These are phyloP conservation scores for Nylanderia fulva DNA, from an alignment of 1,140 invertebrate species.

Conservation along the genomic window DNA sequence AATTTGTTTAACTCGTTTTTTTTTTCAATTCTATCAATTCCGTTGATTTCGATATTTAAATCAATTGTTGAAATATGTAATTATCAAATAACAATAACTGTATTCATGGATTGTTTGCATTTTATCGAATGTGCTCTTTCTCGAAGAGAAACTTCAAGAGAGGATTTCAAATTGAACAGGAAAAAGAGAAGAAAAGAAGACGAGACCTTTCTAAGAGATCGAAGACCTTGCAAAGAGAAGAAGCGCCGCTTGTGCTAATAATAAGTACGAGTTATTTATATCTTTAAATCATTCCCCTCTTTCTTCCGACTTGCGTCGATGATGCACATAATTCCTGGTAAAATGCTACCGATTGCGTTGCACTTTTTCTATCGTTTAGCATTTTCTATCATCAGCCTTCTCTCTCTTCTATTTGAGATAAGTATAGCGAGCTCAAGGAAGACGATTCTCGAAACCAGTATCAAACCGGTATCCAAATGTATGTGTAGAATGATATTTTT, in stretches of 20 bases:
- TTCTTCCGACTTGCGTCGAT: background rate
- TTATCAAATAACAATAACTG: background rate
- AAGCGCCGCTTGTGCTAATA: slow-evolving; percentile 41
- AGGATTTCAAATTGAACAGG: slow-evolving; percentile 1
- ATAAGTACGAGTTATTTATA: slow-evolving; percentile 52
- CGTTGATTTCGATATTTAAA: background rate
- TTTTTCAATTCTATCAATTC: background rate
- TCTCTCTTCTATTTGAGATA: slow-evolving; percentile 34
- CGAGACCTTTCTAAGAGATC: slow-evolving; percentile 8
- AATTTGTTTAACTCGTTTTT: background rate
- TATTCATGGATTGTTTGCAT: background rate
- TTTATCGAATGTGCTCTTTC: background rate
- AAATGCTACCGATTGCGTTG: slow-evolving; percentile 19
- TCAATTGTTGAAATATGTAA: background rate
- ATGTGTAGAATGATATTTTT: slow-evolving; percentile 66
- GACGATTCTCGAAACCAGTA: slow-evolving; percentile 60
- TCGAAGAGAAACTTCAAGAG: too few species aligned
- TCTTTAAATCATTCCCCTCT: slow-evolving; percentile 31
- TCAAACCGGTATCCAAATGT: slow-evolving; percentile 53
- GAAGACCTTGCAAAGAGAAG: slow-evolving; percentile 51
- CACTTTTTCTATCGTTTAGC: slow-evolving; percentile 32
- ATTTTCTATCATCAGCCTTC: background rate
- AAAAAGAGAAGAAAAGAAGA: slow-evolving; percentile 51
- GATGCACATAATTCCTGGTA: slow-evolving; percentile 29
- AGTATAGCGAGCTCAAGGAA: slow-evolving; percentile 31